Conservation (phyloP, 2,888 invertebrate genomes). For the Junonia oenone region DNA sequence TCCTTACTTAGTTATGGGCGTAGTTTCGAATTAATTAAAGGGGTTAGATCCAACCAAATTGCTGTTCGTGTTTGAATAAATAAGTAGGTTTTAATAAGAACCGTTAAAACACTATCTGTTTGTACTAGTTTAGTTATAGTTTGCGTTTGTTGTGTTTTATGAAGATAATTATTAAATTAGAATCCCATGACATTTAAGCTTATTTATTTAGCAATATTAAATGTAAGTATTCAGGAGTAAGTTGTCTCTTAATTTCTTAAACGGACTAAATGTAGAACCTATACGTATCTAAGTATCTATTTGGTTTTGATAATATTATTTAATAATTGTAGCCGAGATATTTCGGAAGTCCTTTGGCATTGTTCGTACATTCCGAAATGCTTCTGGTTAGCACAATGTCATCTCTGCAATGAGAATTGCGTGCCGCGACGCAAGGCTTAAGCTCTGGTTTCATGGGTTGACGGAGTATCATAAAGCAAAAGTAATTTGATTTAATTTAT, state of each 20-base stretch:
- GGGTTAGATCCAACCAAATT: slow-evolving; percentile 3
- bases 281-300: too few relatives aligned
- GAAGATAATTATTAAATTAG: too few relatives aligned
- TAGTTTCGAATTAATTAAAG: slow-evolving; percentile 6
- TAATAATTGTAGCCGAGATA: too few relatives aligned
- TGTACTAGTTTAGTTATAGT: neutral
- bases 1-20: slow-evolving; percentile 5
- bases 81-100: slow-evolving; percentile 1
- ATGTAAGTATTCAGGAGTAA: too few relatives aligned
- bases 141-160: too few relatives aligned
- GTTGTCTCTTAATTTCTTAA: too few relatives aligned
- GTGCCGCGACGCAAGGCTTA: neutral
- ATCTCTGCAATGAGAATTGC: slow-evolving; percentile 3
- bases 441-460: neutral
- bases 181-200: too few relatives aligned
- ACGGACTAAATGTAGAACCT: too few relatives aligned
- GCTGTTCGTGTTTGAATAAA: slow-evolving; percentile 7
- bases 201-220: too few relatives aligned
- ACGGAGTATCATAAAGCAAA: too few relatives aligned
- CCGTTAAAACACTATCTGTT: neutral
- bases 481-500: too few relatives aligned
- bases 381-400: slow-evolving; percentile 17
- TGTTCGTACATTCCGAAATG: slow-evolving; percentile 19
- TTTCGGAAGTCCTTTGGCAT: slow-evolving; percentile 3
- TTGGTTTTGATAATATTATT: too few relatives aligned